Percentiles rank a stretch among this genome's conserved stretches.
Conservation (phyloP, 2,888 invertebrate genomes). For the Merodon equestris region DNA sequence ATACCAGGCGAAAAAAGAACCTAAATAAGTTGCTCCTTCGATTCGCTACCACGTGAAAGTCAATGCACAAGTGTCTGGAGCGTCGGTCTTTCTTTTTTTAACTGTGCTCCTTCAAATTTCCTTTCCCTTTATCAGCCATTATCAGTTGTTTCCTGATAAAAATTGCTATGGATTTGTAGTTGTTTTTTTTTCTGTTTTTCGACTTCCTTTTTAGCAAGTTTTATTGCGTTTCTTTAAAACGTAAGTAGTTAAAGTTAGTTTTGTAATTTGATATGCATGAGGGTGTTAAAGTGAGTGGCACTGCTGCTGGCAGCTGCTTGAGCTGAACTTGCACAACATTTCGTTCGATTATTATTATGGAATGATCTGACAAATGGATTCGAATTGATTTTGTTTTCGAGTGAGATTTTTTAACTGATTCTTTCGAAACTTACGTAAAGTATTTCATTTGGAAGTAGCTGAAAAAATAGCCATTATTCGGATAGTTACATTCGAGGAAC, state of each 20-base stretch:
- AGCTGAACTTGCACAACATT: slow-evolving; percentile 15
- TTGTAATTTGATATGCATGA: slow-evolving; percentile 68
- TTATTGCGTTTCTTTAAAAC: slow-evolving; percentile 63
- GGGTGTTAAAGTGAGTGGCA: slow-evolving; percentile 25
- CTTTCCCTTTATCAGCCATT: slow-evolving; percentile 55
- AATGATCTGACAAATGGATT: slow-evolving; percentile 58
- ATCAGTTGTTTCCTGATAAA: slow-evolving; percentile 61
- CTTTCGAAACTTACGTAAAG: too few relatives aligned
- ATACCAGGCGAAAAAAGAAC: slow-evolving; percentile 8
- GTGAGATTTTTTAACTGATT: too few relatives aligned
- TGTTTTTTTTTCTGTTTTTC: slow-evolving; percentile 4
- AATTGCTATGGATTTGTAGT: slow-evolving; percentile 62
- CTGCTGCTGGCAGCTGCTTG: slow-evolving; percentile 24
- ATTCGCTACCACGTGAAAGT: slow-evolving; percentile 55
- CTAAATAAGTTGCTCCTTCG: slow-evolving; percentile 58
- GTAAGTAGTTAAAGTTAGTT: slow-evolving; percentile 67
- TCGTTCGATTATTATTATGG: slow-evolving; percentile 28
- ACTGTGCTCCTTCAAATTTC: slow-evolving; percentile 53
- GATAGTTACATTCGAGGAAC: too few relatives aligned
- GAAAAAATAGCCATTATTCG: too few relatives aligned
- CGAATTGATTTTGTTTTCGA: slow-evolving; percentile 35
- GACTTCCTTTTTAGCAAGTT: slow-evolving; percentile 24
- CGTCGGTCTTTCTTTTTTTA: slow-evolving; percentile 37
- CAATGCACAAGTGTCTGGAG: slow-evolving; percentile 44
- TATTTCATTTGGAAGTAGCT: too few relatives aligned